Evolutionary conservation across 2,113 vertebrate species (phyloP).

Genomic region (Prochilodus magdalenae): DNA sequence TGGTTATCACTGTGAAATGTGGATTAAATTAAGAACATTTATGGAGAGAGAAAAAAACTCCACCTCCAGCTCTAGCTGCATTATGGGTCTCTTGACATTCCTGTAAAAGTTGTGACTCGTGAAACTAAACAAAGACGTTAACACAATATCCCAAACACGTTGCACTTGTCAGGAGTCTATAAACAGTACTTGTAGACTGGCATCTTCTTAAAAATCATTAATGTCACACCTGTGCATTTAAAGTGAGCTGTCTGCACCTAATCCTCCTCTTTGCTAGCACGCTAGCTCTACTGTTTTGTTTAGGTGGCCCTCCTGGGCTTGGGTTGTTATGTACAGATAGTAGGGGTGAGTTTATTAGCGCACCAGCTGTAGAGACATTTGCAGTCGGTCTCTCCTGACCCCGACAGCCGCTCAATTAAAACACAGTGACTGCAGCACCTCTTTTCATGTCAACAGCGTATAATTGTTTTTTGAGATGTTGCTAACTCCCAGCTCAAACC

Average conservation of each 20-base stretch:
- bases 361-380: conserved; percentile 41
- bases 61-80: background rate
- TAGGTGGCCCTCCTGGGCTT: background rate
- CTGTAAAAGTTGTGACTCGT: background rate
- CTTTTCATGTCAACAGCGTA: conserved; percentile 57
- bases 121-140: background rate
- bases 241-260: conserved; percentile 24
- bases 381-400: conserved; percentile 37
- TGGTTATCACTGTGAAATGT: conserved; percentile 36
- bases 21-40: conserved; percentile 38
- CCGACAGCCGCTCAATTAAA: conserved; percentile 56
- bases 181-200: background rate
- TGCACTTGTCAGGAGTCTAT: background rate
- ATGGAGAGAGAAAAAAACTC: background rate
- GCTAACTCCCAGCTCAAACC: conserved; percentile 32
- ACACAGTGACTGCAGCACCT: conserved; percentile 49
- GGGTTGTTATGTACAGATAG: conserved; percentile 13
- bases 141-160: background rate
- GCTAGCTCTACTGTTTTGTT: background rate
- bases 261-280: background rate
- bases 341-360: conserved; percentile 48
- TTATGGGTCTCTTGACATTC: background rate
- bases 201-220: conserved; percentile 2
- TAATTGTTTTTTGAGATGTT: conserved; percentile 60
- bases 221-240: conserved; percentile 27